Conservation (phyloP, 2,888 invertebrate genomes). For the Trissolcus brochymenae region DNA sequence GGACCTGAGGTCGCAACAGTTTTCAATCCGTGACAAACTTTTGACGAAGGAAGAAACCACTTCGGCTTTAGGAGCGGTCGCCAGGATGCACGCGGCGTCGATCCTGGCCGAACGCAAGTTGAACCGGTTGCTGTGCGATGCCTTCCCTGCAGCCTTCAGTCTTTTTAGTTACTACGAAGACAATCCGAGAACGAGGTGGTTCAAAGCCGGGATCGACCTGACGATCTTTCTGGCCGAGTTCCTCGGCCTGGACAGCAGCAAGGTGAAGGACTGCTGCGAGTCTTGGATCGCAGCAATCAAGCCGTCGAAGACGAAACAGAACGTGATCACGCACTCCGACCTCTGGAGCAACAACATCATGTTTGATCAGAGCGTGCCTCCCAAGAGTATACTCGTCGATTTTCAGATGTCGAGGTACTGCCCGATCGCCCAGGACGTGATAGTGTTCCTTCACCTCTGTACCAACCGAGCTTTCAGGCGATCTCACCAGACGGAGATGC, state of each 20-base stretch:
- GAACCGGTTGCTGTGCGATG: slow-evolving; percentile 60
- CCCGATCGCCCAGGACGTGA: slow-evolving; percentile 55
- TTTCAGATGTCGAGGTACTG: slow-evolving; percentile 82
- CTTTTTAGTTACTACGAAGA: slow-evolving; percentile 55
- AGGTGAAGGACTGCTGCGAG: slow-evolving; percentile 31
- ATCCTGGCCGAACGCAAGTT: slow-evolving; percentile 66
- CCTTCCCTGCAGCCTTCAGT: slow-evolving; percentile 63
- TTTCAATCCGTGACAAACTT: slow-evolving; percentile 58
- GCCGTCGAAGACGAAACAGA: slow-evolving; percentile 57
- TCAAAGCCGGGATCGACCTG: slow-evolving; percentile 21
- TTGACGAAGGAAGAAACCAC: slow-evolving; percentile 61
- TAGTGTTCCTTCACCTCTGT: slow-evolving; percentile 50
- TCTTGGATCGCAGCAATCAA: slow-evolving; percentile 28
- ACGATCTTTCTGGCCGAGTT: slow-evolving; percentile 62
- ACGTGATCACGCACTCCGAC: slow-evolving; percentile 80
- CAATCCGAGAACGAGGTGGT: slow-evolving; percentile 39
- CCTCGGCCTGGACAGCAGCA: slow-evolving; percentile 35
- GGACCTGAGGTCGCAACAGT: slow-evolving; percentile 70
- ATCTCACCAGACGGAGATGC: slow-evolving; percentile 36
- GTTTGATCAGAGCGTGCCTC: slow-evolving; percentile 77
- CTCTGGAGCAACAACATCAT: slow-evolving; percentile 82
- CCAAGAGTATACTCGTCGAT: slow-evolving; percentile 82
- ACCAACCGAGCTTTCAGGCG: slow-evolving; percentile 42
- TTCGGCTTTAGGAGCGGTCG: slow-evolving; percentile 65
- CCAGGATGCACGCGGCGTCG: slow-evolving; percentile 69